These are phyloP conservation scores for Sciurus carolinensis DNA, from an alignment of 2,797 vertebrate species.

Conservation along the genomic window DNA sequence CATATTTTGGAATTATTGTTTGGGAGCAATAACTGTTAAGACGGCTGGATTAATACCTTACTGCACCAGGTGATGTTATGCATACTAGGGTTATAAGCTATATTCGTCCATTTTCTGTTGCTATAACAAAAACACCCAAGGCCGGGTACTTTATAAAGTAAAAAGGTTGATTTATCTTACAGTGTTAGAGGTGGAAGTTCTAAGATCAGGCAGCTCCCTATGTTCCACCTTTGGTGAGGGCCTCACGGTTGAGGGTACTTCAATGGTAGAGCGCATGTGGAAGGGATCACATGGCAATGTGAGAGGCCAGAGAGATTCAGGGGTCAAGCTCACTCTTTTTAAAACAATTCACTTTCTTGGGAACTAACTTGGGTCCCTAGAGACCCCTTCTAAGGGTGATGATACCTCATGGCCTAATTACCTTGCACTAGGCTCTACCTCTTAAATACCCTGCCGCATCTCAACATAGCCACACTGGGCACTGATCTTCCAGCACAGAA, in stretches of 20 bases:
- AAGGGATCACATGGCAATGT: background rate
- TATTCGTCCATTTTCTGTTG: background rate
- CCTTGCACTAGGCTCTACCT: background rate
- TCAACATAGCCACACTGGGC: too few species aligned
- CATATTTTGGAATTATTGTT: background rate
- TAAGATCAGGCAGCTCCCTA: background rate
- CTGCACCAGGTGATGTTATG: background rate
- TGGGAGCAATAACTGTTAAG: background rate
- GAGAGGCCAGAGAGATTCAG: background rate
- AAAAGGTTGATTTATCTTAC: background rate
- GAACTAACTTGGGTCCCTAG: background rate
- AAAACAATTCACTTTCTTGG: background rate
- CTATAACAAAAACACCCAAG: background rate
- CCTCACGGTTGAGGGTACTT: background rate
- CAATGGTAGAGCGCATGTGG: too few species aligned
- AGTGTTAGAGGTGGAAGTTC: background rate
- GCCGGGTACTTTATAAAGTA: background rate
- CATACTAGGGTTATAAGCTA: background rate
- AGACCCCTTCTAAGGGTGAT: background rate
- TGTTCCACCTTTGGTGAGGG: background rate
- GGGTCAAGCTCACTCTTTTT: background rate
- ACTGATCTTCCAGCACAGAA: background rate
- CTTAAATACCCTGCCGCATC: background rate
- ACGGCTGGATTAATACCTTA: background rate
- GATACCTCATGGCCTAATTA: background rate